A percentile compares a stretch with the other conserved stretches of the same genome.
These are phyloP conservation scores for Folsomia manolachei DNA, from an alignment of 2,888 invertebrate species.

Conservation along the genomic window DNA sequence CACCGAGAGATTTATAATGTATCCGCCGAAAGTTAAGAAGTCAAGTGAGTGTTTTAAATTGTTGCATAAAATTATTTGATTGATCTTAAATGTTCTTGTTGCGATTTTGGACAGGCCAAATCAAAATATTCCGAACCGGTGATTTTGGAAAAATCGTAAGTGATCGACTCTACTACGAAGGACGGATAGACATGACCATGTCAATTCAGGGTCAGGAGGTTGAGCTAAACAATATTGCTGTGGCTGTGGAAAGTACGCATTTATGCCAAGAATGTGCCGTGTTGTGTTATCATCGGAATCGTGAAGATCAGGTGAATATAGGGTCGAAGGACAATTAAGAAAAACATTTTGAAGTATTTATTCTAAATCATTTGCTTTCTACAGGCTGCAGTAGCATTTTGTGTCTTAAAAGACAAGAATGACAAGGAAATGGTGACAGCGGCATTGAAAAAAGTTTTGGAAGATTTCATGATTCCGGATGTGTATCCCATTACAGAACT, in stretches of 20 bases:
- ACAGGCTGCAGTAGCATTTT: conserved; percentile 30
- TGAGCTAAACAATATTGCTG: conserved; percentile 32
- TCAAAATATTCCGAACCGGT: conserved; percentile 22
- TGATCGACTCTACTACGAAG: conserved; percentile 32
- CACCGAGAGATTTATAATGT: background rate
- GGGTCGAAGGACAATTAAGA: too few relatives aligned
- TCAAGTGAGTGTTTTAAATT: background rate
- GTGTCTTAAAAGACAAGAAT: conserved; percentile 18
- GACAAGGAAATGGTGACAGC: conserved; percentile 8
- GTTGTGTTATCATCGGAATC: conserved; percentile 31
- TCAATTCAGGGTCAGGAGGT: conserved; percentile 31
- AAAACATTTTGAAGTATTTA: too few relatives aligned
- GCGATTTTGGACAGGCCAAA: background rate
- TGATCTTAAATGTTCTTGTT: background rate
- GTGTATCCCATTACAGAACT: conserved; percentile 30
- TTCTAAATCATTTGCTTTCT: too few relatives aligned
- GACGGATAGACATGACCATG: conserved; percentile 32
- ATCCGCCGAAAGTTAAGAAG: conserved; percentile 1
- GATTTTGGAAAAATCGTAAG: conserved; percentile 32
- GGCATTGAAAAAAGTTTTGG: background rate
- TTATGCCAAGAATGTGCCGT: conserved; percentile 25
- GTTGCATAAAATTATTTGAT: background rate
- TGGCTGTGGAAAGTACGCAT: conserved; percentile 27
- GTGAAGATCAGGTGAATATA: conserved; percentile 22
- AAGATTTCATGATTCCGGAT: conserved; percentile 10